Conservation (phyloP, 2,888 invertebrate species). For the Leptogaster cylindrica region DNA sequence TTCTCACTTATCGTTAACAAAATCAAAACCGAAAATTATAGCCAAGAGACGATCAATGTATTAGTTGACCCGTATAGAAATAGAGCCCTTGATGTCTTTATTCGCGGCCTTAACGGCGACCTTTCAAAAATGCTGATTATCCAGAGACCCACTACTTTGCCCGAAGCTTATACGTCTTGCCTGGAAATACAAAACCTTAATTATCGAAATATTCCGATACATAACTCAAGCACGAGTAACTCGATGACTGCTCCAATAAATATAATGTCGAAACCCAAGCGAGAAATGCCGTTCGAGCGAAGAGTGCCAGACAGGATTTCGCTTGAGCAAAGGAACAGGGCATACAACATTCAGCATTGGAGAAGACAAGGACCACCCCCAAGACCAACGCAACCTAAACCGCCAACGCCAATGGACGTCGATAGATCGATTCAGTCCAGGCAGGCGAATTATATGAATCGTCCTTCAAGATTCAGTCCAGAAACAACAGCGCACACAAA, state of each 20-base stretch:
- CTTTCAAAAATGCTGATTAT: slow-evolving; percentile 43
- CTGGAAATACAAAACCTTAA: slow-evolving; percentile 27
- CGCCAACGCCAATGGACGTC: slow-evolving; percentile 24
- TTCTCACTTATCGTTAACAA: too few species aligned
- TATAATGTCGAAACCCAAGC: background rate
- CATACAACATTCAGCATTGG: slow-evolving; percentile 23
- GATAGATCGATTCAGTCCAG: slow-evolving; percentile 34
- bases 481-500: too few species aligned
- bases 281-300: background rate
- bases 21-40: slow-evolving; percentile 44
- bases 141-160: slow-evolving; percentile 38
- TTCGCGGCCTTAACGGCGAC: slow-evolving; percentile 10
- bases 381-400: slow-evolving; percentile 3
- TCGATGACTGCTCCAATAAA: slow-evolving; percentile 17
- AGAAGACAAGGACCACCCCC: background rate
- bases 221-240: background rate
- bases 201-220: slow-evolving; percentile 10
- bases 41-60: slow-evolving; percentile 40
- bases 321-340: background rate
- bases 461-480: too few species aligned
- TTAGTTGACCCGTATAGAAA: slow-evolving; percentile 34
- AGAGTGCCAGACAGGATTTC: background rate
- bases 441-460: slow-evolving; percentile 40
- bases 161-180: slow-evolving; percentile 46
- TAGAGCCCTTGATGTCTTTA: slow-evolving; percentile 11